Base-by-base conservation (phyloP, 2,888 invertebrate genomes). In the Drosophila paranaensis region DNA sequence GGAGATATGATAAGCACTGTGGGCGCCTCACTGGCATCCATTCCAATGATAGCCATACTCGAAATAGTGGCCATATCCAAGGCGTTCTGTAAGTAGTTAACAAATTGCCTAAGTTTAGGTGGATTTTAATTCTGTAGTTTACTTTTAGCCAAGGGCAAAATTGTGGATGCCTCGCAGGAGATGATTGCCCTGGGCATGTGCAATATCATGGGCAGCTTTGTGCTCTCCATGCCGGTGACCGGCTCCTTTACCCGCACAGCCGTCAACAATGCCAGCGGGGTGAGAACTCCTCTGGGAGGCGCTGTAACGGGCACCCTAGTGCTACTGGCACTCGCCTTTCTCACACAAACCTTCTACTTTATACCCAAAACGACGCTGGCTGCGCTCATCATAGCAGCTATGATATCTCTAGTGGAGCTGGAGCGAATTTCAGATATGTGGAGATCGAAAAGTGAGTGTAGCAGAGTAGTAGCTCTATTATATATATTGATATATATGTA, bases 221-320 rank as follows among this genome's bases (percentile, higher is more conserved):
- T 97, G 1, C 95, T 95, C 61, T 95, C 97, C 55, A 98, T 98
- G 96, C 98, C 98, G 0, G 95, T 96, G 0, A 96, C 97, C 2
- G 98, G 97, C 65, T 97, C 97, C 14, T 97, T 97, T 92, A 97
- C 97, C 0, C 94, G 97, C 70, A 97, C 98, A 0, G 98, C 98
- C 2, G 96, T 98, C 13, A 98, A 98, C 93, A 96, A 98, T 91
- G 96, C 97, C 58, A 97, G 97, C 76, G 98, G 98, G 0, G 98
- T 98, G 0, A 94, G 95, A 78, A 98, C 98, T 0, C 96, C 97
- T 0, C 94, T 97, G 10, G 97, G 97, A 0, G 97, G 97, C 0
- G 91, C 96, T 20, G 94, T 97, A 50, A 97, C 97, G 69, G 96
- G 96, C 91, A 91, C 93, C 58, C 92, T 98, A 74, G 97, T 98